phyloP scores from a whole-genome alignment of 2,888 invertebrate species.

The Erebia palarica region DNA sequence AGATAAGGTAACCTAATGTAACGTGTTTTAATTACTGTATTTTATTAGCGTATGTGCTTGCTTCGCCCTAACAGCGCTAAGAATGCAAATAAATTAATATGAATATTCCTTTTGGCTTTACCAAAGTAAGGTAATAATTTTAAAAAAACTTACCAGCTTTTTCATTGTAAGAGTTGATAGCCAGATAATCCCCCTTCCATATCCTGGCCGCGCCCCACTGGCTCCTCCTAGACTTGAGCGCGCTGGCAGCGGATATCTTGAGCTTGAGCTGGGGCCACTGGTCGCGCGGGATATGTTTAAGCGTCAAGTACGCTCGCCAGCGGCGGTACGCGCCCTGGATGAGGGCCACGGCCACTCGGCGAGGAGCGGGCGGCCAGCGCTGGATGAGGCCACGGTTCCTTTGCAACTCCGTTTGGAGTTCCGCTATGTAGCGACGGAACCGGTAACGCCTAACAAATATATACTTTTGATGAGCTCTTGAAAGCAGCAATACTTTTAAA shows the following conservation, averaged over 20 bases:
- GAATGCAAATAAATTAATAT: no score
- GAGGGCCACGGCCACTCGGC: constrained; percentile 84
- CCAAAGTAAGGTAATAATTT: background rate
- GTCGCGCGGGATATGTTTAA: constrained; percentile 89
- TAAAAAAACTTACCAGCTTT: constrained; percentile 54
- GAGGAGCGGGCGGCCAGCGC: constrained; percentile 91
- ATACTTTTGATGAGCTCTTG: background rate
- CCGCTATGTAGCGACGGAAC: constrained; percentile 66
- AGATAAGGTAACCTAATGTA: no score
- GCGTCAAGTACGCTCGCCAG: constrained; percentile 94
- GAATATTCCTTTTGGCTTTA: no score
- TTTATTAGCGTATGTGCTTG: no score
- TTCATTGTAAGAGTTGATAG: constrained; percentile 58
- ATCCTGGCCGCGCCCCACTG: constrained; percentile 65
- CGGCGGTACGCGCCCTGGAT: constrained; percentile 85
- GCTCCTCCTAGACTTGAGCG: constrained; percentile 56
- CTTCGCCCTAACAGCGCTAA: no score
- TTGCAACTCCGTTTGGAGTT: constrained; percentile 58
- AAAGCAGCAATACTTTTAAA: no score
- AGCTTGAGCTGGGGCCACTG: constrained; percentile 93
- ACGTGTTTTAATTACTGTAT: no score
- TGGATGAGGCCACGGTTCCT: constrained; percentile 53
- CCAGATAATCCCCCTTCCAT: constrained; percentile 75
- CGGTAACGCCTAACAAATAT: constrained; percentile 63
- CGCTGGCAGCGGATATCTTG: constrained; percentile 71